These are phyloP conservation scores for Acanthaster planci DNA, from an alignment of 35 echinoderm and acorn worm species.

Conservation along the genomic window DNA sequence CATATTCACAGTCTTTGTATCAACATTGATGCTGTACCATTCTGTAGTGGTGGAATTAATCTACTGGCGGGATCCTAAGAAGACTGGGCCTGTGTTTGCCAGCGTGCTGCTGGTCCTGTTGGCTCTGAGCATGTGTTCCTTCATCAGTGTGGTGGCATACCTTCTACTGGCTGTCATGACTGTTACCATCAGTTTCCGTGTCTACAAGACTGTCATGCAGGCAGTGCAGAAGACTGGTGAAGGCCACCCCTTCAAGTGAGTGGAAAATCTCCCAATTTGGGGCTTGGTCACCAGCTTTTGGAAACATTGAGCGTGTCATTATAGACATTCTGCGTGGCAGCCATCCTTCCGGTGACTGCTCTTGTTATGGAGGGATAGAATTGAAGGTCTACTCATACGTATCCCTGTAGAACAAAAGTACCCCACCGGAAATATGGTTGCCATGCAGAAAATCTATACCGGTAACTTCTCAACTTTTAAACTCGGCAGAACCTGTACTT, in stretches of 20 bases:
- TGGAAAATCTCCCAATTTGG: neutral
- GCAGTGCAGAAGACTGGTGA: constrained; percentile 99
- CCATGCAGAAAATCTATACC: too few relatives aligned
- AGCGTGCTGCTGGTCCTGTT: constrained; percentile 81
- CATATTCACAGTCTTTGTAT: too few relatives aligned
- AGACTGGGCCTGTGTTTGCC: constrained; percentile 82
- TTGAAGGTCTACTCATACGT: too few relatives aligned
- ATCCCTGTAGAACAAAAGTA: too few relatives aligned
- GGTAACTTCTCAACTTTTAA: too few relatives aligned
- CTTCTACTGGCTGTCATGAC: constrained; percentile 89
- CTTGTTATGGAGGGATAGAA: too few relatives aligned
- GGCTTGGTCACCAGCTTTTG: neutral
- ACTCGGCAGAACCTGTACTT: too few relatives aligned
- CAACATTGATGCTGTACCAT: too few relatives aligned
- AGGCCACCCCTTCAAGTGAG: constrained; percentile 99
- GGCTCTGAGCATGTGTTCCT: constrained; percentile 85
- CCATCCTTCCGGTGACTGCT: too few relatives aligned
- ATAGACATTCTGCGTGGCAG: too few relatives aligned
- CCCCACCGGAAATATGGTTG: too few relatives aligned
- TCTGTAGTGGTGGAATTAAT: constrained; percentile 90
- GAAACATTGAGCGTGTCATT: neutral
- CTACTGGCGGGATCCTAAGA: constrained; percentile 97
- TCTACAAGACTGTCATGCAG: constrained; percentile 96
- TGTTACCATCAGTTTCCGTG: constrained; percentile 96
- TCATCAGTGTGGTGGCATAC: constrained; percentile 98